Percentiles rank a stretch among this genome's conserved stretches.
Conservation (phyloP, 2,888 invertebrate genomes). For the Pilophorus perplexus region DNA sequence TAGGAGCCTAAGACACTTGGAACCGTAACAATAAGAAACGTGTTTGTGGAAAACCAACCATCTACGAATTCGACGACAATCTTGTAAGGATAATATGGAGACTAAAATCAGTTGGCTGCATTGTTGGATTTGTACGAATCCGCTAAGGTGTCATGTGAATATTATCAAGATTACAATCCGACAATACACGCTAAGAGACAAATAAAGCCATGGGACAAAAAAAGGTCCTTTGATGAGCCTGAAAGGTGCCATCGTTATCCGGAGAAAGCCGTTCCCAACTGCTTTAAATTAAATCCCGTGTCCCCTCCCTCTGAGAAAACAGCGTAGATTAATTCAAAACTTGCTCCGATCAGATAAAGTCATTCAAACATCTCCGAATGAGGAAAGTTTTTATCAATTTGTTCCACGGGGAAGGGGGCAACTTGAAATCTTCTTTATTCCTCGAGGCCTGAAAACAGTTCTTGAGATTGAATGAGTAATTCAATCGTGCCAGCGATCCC, state of each 20-base stretch:
- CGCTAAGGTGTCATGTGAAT: too few species aligned
- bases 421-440: not conserved
- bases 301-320: constrained; percentile 26
- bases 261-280: constrained; percentile 7
- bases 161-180: too few species aligned
- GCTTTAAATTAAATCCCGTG: constrained; percentile 30
- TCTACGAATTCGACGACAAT: too few species aligned
- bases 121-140: too few species aligned
- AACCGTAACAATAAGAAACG: too few species aligned
- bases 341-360: constrained; percentile 30
- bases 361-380: constrained; percentile 34
- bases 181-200: too few species aligned
- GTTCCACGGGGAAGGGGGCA: constrained; percentile 3
- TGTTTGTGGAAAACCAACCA: too few species aligned
- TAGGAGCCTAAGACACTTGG: too few species aligned
- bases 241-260: constrained; percentile 20
- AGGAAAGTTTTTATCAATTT: constrained; percentile 36
- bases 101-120: too few species aligned
- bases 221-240: not conserved
- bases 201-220: too few species aligned
- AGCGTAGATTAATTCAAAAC: constrained; percentile 35
- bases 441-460: not conserved
- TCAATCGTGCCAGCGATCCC: too few species aligned
- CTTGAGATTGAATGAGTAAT: constrained; percentile 3
- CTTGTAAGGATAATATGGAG: too few species aligned